Conservation (phyloP, 2,888 invertebrate species). For the Pseudanteris insignis region DNA sequence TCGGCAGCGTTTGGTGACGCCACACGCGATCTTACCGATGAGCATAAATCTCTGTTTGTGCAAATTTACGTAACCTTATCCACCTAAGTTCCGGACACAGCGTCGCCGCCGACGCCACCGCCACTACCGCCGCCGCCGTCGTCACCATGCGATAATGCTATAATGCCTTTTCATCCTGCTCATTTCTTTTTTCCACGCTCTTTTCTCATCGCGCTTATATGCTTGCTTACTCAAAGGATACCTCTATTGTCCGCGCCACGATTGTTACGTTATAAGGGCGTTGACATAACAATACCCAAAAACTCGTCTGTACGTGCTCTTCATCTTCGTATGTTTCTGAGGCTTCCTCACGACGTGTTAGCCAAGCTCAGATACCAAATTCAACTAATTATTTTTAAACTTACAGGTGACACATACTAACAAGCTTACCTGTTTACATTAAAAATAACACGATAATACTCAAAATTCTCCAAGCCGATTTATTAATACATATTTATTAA, state of each 20-base stretch:
- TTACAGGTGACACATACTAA: too few relatives aligned
- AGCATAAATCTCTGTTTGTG: constrained; percentile 60
- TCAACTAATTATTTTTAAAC: too few relatives aligned
- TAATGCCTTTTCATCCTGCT: constrained; percentile 51
- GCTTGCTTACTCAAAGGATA: constrained; percentile 48
- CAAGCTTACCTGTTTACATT: too few relatives aligned
- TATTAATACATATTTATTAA: too few relatives aligned
- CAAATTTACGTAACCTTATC: constrained; percentile 58
- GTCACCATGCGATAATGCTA: constrained; percentile 62
- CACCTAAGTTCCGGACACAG: constrained; percentile 56
- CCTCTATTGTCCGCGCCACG: constrained; percentile 60
- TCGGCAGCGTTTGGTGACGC: constrained; percentile 31
- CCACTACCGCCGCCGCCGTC: too few relatives aligned
- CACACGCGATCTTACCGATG: constrained; percentile 44
- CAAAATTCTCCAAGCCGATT: too few relatives aligned
- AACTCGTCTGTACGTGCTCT: constrained; percentile 43
- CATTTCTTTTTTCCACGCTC: constrained; percentile 19
- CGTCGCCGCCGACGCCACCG: too few relatives aligned
- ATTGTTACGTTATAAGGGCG: constrained; percentile 60
- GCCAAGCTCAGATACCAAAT: too few relatives aligned
- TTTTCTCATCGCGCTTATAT: constrained; percentile 24
- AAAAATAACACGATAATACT: too few relatives aligned
- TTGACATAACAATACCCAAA: constrained; percentile 64
- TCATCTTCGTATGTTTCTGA: constrained; percentile 41
- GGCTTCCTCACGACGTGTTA: too few relatives aligned